Evolutionary conservation across 1,140 invertebrate species (phyloP), one percentile per base, ranked within the genome.

Genomic region (Brachionus koreanus): DNA sequence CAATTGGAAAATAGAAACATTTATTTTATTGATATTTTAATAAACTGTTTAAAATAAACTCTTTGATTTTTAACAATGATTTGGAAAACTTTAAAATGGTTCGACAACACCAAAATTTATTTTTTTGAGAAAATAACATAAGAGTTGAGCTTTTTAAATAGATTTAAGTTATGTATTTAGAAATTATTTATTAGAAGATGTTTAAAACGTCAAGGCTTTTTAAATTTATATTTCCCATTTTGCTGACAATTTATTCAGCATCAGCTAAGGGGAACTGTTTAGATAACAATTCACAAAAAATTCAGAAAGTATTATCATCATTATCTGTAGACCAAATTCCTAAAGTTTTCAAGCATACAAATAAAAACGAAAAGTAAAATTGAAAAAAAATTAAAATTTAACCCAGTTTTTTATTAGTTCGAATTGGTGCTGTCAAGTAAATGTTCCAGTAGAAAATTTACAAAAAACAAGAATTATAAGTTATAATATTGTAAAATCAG

Each of bases 351-450:
- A 29, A 29, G 29, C 29, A 29, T 29, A 2, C 29, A 2, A 29
- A 29, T 3, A 29, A 29, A 29, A 29, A 29, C 29, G 29, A 29
- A 29, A 29, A 29, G 29, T 29, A 29, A 29, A n/a, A n/a, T n/a
- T n/a, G n/a, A n/a, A n/a, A n/a, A n/a, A n/a, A n/a, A n/a, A n/a
- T n/a, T n/a, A n/a, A n/a, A n/a, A n/a, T n/a, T n/a, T n/a, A n/a
- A n/a, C n/a, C n/a, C n/a, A n/a, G n/a, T 46, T 43, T 12, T 74
- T 23, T 52, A 2, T 35, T 7, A 79, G 76, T 42, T 57, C 49
- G 12, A 57, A 79, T 61, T 79, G 76, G 76, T 79, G 76, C 19
- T 79, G 76, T 43, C 52, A 42, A 79, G 23, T 79, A 10, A 23
- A n/a, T 25, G 35, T 37, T 12, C 76, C 76, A 16, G 25, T 79